phyloP scores from a whole-genome alignment of 2,113 vertebrate species.

The Variabilichromis moorii region DNA sequence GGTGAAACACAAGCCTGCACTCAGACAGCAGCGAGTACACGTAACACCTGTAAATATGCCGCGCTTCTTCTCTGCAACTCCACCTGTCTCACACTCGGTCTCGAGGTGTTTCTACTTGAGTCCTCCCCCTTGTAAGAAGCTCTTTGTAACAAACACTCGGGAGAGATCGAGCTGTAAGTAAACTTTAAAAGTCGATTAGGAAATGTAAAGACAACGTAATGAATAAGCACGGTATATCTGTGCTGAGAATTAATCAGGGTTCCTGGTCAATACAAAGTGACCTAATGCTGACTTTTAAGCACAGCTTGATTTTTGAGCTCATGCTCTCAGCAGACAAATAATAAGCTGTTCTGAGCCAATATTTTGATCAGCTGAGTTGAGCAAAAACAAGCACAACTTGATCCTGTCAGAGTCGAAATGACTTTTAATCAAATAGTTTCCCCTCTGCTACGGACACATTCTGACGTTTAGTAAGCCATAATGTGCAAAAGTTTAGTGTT shows the following conservation, averaged over 20 bases:
- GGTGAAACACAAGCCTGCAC: slow-evolving; percentile 63
- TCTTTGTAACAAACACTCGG: background rate
- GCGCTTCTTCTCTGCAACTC: background rate
- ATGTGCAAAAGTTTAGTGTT: background rate
- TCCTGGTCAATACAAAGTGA: background rate
- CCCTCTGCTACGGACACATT: background rate
- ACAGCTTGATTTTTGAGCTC: background rate
- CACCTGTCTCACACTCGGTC: background rate
- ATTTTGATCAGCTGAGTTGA: background rate
- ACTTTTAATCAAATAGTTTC: background rate
- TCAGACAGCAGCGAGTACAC: slow-evolving; percentile 42
- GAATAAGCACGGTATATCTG: background rate
- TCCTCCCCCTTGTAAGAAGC: background rate
- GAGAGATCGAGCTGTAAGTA: background rate
- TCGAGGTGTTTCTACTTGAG: background rate
- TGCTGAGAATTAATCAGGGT: background rate
- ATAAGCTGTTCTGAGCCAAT: background rate
- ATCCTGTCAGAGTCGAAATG: background rate
- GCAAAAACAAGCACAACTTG: background rate
- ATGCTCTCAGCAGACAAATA: background rate
- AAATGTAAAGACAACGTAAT: background rate
- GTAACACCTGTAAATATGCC: slow-evolving; percentile 47
- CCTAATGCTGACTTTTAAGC: background rate
- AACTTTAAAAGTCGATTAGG: background rate
- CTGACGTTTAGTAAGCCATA: background rate